These are phyloP conservation scores for Hydrocynus forskahlii DNA, from an alignment of 2,797 vertebrate genomes.

Conservation along the genomic window DNA sequence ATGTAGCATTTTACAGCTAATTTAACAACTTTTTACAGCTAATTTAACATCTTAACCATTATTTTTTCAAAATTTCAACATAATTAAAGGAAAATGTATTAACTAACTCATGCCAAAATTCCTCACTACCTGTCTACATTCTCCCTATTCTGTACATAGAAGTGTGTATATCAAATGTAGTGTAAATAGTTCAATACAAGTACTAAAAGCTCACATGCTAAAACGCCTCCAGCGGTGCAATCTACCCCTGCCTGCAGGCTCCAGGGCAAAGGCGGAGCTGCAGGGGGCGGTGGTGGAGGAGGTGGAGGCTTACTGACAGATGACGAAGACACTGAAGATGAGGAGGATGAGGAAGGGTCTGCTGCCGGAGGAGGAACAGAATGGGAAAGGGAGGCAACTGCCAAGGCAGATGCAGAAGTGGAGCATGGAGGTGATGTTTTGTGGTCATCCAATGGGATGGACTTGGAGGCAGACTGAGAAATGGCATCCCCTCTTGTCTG, in stretches of 20 bases:
- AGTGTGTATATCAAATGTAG: too few species aligned
- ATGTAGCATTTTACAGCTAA: too few species aligned
- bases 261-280: constrained; percentile 83
- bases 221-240: constrained; percentile 91
- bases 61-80: too few species aligned
- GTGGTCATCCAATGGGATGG: constrained; percentile 70
- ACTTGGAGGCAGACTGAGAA: constrained; percentile 70
- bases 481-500: constrained; percentile 62
- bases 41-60: too few species aligned
- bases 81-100: too few species aligned
- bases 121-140: too few species aligned
- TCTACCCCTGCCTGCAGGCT: constrained; percentile 90
- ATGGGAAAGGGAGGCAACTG: constrained; percentile 64
- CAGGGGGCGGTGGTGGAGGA: constrained; percentile 70
- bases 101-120: not conserved
- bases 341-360: constrained; percentile 75
- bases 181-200: not conserved
- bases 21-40: too few species aligned
- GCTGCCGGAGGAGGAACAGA: constrained; percentile 71
- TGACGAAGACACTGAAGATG: constrained; percentile 82
- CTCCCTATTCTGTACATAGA: too few species aligned
- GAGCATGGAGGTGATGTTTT: constrained; percentile 74
- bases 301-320: constrained; percentile 75
- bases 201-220: constrained; percentile 83
- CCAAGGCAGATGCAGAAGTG: constrained; percentile 69